Evolutionary conservation across 2,113 vertebrate species (phyloP).

Genomic region (Halcyon senegalensis): DNA sequence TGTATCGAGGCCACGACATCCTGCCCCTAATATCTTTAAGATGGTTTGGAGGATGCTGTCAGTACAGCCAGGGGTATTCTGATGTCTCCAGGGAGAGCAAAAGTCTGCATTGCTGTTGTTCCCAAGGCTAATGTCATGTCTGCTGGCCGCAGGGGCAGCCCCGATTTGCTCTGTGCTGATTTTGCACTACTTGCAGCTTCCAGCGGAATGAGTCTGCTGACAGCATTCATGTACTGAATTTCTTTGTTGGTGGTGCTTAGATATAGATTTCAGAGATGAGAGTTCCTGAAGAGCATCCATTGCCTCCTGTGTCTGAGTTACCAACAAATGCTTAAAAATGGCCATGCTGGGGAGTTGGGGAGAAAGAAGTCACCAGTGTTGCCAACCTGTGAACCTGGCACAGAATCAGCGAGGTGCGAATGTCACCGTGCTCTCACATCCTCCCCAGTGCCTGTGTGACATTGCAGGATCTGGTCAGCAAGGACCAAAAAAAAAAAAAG

Average conservation of each 20-base stretch:
- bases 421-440: not conserved
- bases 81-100: not conserved
- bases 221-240: not conserved
- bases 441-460: not conserved
- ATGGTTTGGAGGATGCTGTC: not conserved
- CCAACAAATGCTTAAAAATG: not conserved
- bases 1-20: not conserved
- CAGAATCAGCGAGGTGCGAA: not conserved
- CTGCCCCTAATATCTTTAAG: not conserved
- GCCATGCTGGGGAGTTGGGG: not conserved
- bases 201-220: not conserved
- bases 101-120: not conserved
- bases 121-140: not conserved
- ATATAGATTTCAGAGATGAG: not conserved
- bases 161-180: fast-evolving
- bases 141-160: not conserved
- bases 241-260: not conserved
- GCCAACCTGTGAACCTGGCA: not conserved
- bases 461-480: not conserved
- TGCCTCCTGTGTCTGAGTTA: not conserved
- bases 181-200: not conserved
- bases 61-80: fast-evolving
- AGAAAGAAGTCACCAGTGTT: not conserved
- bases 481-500: not conserved
- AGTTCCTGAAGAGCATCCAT: not conserved